Base-by-base conservation (phyloP, 2,113 vertebrate genomes). In the Cacatua alba region DNA sequence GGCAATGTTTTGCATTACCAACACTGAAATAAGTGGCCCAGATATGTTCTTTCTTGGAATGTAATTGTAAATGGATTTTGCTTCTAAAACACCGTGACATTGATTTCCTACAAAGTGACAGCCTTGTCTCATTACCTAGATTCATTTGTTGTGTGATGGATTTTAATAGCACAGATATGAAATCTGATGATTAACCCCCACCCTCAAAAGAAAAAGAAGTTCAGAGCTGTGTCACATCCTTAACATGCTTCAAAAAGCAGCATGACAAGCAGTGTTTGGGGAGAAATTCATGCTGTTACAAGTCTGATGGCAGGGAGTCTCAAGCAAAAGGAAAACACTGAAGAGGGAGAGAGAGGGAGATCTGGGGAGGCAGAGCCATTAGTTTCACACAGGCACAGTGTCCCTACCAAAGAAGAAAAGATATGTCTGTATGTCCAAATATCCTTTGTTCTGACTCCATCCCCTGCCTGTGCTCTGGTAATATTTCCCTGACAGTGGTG, bases 131-230 rank as follows among this genome's bases (percentile, higher is more conserved):
- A 67, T 95, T 94, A 91, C 37, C 63, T 72, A 67, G 52, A 90
- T 85, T 91, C 21, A 39, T 85, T 90, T 91, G 84, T 92, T 91
- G 72, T 59, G 74, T 80, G 59, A 67, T 52, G 41, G 84, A 80
- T 96, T 97, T 97, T 95, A 87, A 82, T 70, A 95, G 78, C 49
- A 76, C 63, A 79, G 41, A 87, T 92, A 53, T 88, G 91, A 87
- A 90, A 88, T 91, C 63, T 83, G 86, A 67, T 77, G 43, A 92
- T 93, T 92, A 96, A 94, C 67, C 57, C 53, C 52, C 52, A 79
- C 43, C 75, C 52, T 52, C 39, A 72, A 89, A 93, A 68, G 28
- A 35, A 44, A 64, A 51, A 65, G 71, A n/a, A 48, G 41, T 63
- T 94, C 55, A 72, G 67, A 84, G 59, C n/a, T 64, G 28, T 95